Evolutionary conservation across 1,140 invertebrate species (phyloP).

Genomic region (Apis cerana): DNA sequence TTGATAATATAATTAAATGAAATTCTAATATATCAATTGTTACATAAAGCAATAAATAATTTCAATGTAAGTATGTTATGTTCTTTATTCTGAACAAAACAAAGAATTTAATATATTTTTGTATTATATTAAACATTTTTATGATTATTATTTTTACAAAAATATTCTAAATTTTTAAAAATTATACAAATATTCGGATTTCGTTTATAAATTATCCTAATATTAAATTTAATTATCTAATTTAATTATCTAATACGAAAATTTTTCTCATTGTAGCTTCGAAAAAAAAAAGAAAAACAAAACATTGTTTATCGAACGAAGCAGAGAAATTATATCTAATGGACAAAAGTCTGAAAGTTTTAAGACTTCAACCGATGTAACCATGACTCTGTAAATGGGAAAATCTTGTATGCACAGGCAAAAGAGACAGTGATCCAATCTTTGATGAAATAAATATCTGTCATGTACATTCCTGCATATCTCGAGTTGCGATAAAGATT

Average conservation of each 20-base stretch:
- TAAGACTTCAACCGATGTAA: not conserved
- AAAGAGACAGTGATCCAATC: not conserved
- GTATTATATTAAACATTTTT: no score
- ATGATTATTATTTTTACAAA: no score
- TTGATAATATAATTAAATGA: not conserved
- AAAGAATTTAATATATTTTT: no score
- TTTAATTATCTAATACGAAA: no score
- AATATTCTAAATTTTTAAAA: no score
- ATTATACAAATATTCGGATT: no score
- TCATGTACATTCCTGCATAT: slow-evolving; percentile 12
- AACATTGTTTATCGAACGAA: no score
- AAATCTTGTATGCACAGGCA: not conserved
- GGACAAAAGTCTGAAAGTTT: not conserved
- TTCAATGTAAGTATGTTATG: not conserved
- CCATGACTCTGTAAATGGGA: not conserved
- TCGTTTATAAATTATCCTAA: no score
- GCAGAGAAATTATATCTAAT: no score
- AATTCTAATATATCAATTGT: not conserved
- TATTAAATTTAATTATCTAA: no score
- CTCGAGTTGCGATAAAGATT: slow-evolving; percentile 33
- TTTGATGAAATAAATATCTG: slow-evolving; percentile 27
- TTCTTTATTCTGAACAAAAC: not conserved
- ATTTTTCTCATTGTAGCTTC: no score
- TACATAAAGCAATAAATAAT: not conserved
- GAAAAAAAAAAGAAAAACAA: no score